These are phyloP conservation scores for Murina feae DNA, from an alignment of 2,113 vertebrate species.

Conservation along the genomic window DNA sequence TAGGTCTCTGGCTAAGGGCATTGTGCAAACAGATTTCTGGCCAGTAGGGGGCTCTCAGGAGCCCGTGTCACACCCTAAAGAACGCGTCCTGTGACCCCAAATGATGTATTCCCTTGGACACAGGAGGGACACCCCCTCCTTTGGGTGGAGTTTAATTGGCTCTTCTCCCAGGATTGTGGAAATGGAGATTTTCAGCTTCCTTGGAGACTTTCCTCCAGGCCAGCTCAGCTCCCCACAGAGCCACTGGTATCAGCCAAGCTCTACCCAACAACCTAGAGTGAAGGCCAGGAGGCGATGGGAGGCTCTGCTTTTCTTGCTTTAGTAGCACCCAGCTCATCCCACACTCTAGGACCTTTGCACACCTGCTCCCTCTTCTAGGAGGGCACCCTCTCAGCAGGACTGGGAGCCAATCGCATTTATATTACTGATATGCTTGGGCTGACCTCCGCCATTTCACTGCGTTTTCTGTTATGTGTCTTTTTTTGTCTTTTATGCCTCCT, in stretches of 20 bases:
- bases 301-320: neutral
- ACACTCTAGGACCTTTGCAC: neutral
- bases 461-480: neutral
- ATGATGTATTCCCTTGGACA: neutral
- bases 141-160: neutral
- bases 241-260: neutral
- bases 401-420: fast-evolving
- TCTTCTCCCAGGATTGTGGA: neutral
- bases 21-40: neutral
- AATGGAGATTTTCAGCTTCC: neutral
- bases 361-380: neutral
- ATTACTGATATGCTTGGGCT: neutral
- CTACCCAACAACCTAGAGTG: too few species aligned
- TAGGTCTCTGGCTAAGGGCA: neutral
- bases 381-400: neutral
- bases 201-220: neutral
- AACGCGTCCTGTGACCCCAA: neutral
- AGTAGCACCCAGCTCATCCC: too few species aligned
- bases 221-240: neutral
- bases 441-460: neutral
- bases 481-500: neutral
- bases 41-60: neutral
- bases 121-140: too few species aligned
- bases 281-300: neutral
- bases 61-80: neutral